Conservation (phyloP, 1,140 invertebrate genomes). For the Pissodes strobi region DNA sequence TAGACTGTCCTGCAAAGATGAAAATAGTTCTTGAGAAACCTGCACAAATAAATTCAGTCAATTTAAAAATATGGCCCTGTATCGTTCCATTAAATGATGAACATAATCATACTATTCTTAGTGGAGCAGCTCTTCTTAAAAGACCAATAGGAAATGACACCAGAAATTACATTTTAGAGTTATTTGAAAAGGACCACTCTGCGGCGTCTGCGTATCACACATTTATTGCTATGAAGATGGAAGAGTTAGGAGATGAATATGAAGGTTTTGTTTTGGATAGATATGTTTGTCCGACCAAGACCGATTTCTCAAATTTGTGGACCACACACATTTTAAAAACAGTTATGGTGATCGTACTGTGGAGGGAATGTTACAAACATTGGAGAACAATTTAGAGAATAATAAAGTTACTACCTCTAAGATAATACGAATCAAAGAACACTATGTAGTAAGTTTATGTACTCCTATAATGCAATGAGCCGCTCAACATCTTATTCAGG, state of each 20-base stretch:
- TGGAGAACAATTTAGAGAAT: not conserved
- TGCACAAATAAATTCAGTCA: too few species aligned
- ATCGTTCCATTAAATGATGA: too few species aligned
- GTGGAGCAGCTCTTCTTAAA: not conserved
- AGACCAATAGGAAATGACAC: not conserved
- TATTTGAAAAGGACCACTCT: conserved; percentile 14
- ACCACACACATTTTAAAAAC: conserved; percentile 8
- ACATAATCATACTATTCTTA: not conserved
- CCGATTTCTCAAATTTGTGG: conserved; percentile 5
- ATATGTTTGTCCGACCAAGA: conserved; percentile 20
- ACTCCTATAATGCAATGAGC: conserved; percentile 21
- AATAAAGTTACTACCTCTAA: not conserved
- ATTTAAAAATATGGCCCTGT: too few species aligned
- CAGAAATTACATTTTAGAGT: conserved; percentile 3
- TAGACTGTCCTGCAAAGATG: too few species aligned
- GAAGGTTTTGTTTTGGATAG: not conserved
- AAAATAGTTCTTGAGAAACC: too few species aligned
- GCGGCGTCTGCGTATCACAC: not conserved
- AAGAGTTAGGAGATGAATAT: conserved; percentile 12
- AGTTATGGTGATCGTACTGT: conserved; percentile 3
- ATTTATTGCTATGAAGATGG: conserved; percentile 4
- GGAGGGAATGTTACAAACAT: not conserved
- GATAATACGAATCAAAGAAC: not conserved
- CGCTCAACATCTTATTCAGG: not conserved
- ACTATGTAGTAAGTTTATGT: conserved; percentile 15